Conservation (phyloP, 1,140 invertebrate species). For the Drosophila sp. region DNA sequence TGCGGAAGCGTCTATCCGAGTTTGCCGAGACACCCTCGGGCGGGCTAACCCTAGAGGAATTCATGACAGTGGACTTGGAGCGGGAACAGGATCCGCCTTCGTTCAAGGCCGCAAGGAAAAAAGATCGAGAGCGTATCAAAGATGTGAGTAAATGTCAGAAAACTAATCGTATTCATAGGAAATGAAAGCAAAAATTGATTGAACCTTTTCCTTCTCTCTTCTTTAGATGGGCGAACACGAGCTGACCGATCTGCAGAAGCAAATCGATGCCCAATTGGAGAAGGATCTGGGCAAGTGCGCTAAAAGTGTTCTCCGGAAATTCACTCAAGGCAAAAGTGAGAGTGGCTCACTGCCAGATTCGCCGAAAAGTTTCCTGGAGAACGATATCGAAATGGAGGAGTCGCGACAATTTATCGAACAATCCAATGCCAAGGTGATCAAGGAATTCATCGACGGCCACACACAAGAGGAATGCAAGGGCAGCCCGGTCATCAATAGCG, state of each 20-base stretch:
- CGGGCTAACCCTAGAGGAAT: conserved; percentile 96
- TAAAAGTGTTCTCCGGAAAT: conserved; percentile 57
- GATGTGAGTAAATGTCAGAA: conserved; percentile 84
- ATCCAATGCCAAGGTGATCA: conserved; percentile 85
- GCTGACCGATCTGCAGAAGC: conserved; percentile 88
- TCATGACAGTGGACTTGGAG: conserved; percentile 98
- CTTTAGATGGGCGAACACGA: conserved; percentile 84
- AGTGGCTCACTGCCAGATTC: conserved; percentile 13
- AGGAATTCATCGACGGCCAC: conserved; percentile 82
- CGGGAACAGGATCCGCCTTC: conserved; percentile 98
- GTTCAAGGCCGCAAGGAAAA: conserved; percentile 94
- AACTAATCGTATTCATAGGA: too few relatives aligned
- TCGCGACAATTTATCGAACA: conserved; percentile 85
- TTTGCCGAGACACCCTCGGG: conserved; percentile 98
- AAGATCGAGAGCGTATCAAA: conserved; percentile 91
- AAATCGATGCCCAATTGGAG: conserved; percentile 91
- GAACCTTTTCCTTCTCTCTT: neutral
- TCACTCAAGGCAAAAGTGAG: conserved; percentile 34
- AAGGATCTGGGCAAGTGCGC: conserved; percentile 84
- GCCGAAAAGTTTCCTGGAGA: conserved; percentile 32
- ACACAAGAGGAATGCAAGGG: conserved; percentile 33
- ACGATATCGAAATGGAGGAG: conserved; percentile 83
- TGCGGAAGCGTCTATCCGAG: conserved; percentile 96
- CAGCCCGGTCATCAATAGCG: neutral
- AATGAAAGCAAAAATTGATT: too few relatives aligned